phyloP scores from a whole-genome alignment of 2,113 vertebrate species.

The Phylloscopus whistleri region DNA sequence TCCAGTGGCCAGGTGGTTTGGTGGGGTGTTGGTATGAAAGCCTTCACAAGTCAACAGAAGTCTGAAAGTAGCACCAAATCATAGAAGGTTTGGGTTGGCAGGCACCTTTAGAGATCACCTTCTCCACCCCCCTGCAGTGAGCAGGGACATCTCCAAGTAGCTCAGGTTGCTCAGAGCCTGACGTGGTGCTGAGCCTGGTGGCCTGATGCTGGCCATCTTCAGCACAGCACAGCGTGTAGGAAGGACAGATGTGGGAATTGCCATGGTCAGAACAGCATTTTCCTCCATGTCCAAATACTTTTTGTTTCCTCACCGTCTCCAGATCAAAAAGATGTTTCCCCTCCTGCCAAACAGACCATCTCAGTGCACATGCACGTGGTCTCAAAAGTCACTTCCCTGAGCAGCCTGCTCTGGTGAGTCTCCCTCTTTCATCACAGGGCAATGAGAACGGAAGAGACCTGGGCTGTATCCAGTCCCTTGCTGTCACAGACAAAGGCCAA shows the following conservation, averaged over 20 bases:
- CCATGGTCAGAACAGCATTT: background rate
- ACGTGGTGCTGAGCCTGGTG: background rate
- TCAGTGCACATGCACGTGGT: background rate
- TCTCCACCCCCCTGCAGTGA: background rate
- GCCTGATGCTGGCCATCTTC: background rate
- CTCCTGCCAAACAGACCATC: background rate
- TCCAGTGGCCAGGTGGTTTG: background rate
- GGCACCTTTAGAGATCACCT: background rate
- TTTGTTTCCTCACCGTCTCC: background rate
- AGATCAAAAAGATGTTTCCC: background rate
- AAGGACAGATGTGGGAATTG: background rate
- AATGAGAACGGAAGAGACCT: rapidly evolving
- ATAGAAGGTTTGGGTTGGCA: background rate
- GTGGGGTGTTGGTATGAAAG: background rate
- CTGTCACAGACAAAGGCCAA: background rate
- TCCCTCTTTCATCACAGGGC: background rate
- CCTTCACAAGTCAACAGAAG: background rate
- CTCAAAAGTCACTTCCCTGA: background rate
- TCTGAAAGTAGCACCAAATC: background rate
- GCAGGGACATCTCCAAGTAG: background rate
- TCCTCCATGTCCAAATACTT: background rate
- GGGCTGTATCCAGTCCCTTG: background rate
- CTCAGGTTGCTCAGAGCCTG: background rate
- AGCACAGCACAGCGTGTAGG: background rate
- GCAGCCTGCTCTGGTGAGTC: background rate